Evolutionary conservation across 2,113 vertebrate genomes (phyloP), one percentile per base, ranked within the genome.

Genomic region (Leucosticte australis): DNA sequence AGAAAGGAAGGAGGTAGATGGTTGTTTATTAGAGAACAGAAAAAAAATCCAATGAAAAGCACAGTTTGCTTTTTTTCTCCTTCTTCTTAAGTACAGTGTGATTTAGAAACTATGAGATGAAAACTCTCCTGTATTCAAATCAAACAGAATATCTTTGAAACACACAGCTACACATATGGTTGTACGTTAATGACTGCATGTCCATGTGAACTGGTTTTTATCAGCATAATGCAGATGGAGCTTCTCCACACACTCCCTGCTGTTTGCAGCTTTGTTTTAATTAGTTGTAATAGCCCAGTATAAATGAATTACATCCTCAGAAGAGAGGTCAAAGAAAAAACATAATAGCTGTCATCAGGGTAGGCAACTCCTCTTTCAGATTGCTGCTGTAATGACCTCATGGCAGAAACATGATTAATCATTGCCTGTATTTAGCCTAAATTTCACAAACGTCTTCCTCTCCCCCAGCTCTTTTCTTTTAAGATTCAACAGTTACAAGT

Each of bases 211-310:
- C 31, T 21, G 27, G 0, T 35, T 74, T 92, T 90, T 59, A 55
- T 64, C 42, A 56, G 50, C 59, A 26, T 17, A 57, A 74, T 0
- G 2, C 0, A 0, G 26, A n/a, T 1, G 4, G 46, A 64, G 57
- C 26, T 73, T 55, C 50, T 85, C 41, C 62, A 64, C 44, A 79
- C 64, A 44, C 22, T 76, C 62, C 37, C 89, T 74, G 75, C 53
- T 80, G 44, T 76, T 83, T 85, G 67, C 63, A 83, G 70, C 57
- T 83, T 88, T 89, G 57, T 62, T 42, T 85, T 80, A 71, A 67
- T 89, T 62, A 50, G 53, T 46, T 65, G 15, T 44, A 87, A 76
- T 11, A 57, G 53, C 26, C 24, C 60, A 50, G 13, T 26, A 59
- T 16, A 71, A 89, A 92, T 0, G 0, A 87, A 82, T 13, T 30